Percentiles rank a stretch among this genome's conserved stretches.
Conservation (phyloP, 2,888 invertebrate species). For the Spialia ferax region DNA sequence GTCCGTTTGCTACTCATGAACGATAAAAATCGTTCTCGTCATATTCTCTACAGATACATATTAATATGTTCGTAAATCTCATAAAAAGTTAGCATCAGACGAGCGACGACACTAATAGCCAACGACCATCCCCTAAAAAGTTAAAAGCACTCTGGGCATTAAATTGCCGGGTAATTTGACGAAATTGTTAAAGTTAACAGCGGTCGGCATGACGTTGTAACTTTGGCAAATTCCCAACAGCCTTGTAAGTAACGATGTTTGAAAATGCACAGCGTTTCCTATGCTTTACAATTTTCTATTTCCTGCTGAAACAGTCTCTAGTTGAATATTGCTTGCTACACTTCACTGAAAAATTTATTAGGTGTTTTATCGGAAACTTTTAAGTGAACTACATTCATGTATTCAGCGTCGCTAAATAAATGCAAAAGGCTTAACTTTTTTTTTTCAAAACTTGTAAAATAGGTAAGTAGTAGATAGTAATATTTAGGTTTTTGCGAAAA, state of each 20-base stretch:
- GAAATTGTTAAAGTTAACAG: slow-evolving; percentile 47
- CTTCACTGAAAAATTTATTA: too few species aligned
- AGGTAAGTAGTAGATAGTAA: too few species aligned
- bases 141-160: slow-evolving; percentile 35
- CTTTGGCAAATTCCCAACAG: slow-evolving; percentile 27
- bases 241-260: slow-evolving; percentile 28
- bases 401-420: too few species aligned
- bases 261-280: slow-evolving; percentile 31
- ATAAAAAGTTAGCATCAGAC: background rate
- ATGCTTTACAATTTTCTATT: slow-evolving; percentile 17
- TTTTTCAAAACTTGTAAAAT: too few species aligned
- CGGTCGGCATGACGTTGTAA: slow-evolving; percentile 40
- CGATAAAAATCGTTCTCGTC: too few species aligned
- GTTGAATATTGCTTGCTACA: slow-evolving; percentile 6
- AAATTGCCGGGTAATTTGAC: slow-evolving; percentile 50
- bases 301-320: background rate
- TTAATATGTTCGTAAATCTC: slow-evolving; percentile 14
- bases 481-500: too few species aligned
- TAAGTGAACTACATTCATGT: too few species aligned
- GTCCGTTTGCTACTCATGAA: too few species aligned
- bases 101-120: background rate
- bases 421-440: too few species aligned
- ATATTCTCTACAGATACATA: too few species aligned
- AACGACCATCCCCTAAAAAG: slow-evolving; percentile 15
- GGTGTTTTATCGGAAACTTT: too few species aligned